phyloP scores from a whole-genome alignment of 2,888 invertebrate species.

The Lysandra coridon region DNA sequence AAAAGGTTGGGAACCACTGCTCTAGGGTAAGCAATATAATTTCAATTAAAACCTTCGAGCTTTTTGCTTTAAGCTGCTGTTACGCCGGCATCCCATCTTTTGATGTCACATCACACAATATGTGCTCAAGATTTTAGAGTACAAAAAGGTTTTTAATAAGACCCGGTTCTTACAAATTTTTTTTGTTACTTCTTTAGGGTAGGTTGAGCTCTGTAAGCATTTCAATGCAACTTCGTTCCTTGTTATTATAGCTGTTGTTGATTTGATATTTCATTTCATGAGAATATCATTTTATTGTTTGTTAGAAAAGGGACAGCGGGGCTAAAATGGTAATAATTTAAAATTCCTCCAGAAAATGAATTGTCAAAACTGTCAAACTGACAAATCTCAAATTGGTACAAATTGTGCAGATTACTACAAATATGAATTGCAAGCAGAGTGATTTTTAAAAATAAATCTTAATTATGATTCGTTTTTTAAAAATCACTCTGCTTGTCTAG shows the following conservation, averaged over 20 bases:
- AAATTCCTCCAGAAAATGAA: no score
- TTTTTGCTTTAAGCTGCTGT: not conserved
- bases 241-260: no score
- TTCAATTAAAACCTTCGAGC: not conserved
- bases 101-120: not conserved
- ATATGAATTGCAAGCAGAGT: no score
- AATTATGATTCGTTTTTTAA: no score
- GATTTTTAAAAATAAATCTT: no score
- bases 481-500: no score
- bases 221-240: no score
- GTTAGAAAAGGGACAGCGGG: not conserved
- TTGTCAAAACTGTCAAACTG: no score
- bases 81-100: not conserved
- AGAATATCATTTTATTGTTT: not conserved
- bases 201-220: not conserved
- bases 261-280: no score
- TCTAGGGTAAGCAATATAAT: not conserved
- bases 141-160: not conserved
- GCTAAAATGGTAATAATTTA: no score
- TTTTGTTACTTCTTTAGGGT: not conserved
- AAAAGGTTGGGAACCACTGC: not conserved
- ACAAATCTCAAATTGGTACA: no score
- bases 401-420: no score
- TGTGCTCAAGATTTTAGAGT: not conserved
- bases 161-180: not conserved